Evolutionary conservation across 2,888 invertebrate genomes (phyloP).

Genomic region (Pyrrhia umbra): DNA sequence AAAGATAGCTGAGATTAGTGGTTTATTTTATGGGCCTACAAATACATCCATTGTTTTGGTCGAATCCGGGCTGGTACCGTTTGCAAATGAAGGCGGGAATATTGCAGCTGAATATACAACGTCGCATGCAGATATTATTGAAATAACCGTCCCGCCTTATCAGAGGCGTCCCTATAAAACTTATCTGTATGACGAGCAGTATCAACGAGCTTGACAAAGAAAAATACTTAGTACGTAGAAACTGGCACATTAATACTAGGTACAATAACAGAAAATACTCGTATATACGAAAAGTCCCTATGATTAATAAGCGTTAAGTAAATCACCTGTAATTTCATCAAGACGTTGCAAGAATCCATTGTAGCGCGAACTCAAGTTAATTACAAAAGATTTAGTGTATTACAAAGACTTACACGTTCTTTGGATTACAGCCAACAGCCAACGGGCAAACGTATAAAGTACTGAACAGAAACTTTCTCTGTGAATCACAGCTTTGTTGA

Average conservation of each 20-base stretch:
- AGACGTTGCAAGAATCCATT: slow-evolving; percentile 49
- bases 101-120: neutral
- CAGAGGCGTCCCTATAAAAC: neutral
- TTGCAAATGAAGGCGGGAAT: slow-evolving; percentile 2
- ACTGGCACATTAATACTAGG: slow-evolving; percentile 13
- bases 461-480: slow-evolving; percentile 48
- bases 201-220: slow-evolving; percentile 21
- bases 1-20: slow-evolving; percentile 57
- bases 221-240: slow-evolving; percentile 18
- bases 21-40: slow-evolving; percentile 50
- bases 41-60: slow-evolving; percentile 29
- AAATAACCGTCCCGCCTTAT: slow-evolving; percentile 6
- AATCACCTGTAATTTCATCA: slow-evolving; percentile 51
- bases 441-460: slow-evolving; percentile 29
- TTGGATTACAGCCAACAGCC: slow-evolving; percentile 56
- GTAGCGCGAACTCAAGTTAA: slow-evolving; percentile 56
- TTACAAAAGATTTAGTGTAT: slow-evolving; percentile 56
- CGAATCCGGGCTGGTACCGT: slow-evolving; percentile 10
- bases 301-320: slow-evolving; percentile 35
- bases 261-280: neutral
- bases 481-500: slow-evolving; percentile 45
- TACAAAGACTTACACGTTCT: slow-evolving; percentile 49
- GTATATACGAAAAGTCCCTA: slow-evolving; percentile 21
- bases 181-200: slow-evolving; percentile 1
- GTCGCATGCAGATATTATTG: neutral